These are phyloP conservation scores for Protomyctophum bolini DNA, from an alignment of 2,113 vertebrate genomes.

Conservation along the genomic window DNA sequence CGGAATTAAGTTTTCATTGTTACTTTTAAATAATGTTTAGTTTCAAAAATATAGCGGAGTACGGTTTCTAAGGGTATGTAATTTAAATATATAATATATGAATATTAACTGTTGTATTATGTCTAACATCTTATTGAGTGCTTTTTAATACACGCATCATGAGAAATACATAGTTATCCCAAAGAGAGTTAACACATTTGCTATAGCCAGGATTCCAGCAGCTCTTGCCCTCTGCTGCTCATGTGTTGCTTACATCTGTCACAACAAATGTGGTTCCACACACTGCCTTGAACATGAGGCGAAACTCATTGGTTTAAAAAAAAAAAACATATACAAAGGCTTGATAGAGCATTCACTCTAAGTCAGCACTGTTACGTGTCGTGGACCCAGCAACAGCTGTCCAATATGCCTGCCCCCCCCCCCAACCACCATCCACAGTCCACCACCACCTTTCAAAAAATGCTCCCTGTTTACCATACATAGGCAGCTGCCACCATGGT, in stretches of 20 bases:
- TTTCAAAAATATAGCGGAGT: too few species aligned
- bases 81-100: too few species aligned
- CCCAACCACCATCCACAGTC: conserved; percentile 37
- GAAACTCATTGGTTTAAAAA: conserved; percentile 49
- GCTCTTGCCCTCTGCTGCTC: conserved; percentile 58
- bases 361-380: conserved; percentile 69
- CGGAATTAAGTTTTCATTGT: conserved; percentile 1
- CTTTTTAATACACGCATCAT: not conserved
- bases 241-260: conserved; percentile 66
- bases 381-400: conserved; percentile 72
- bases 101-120: not conserved
- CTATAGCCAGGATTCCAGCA: conserved; percentile 28
- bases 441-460: conserved; percentile 74
- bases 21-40: conserved; percentile 8
- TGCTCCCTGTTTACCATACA: conserved; percentile 76
- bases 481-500: conserved; percentile 79
- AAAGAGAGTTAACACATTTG: conserved; percentile 28
- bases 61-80: too few species aligned
- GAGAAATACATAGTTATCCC: conserved; percentile 19
- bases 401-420: conserved; percentile 45
- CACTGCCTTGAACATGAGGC: conserved; percentile 58
- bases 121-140: not conserved
- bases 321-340: conserved; percentile 73
- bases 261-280: conserved; percentile 60
- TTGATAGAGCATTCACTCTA: conserved; percentile 66